Evolutionary conservation across 2,888 invertebrate genomes (phyloP).

Genomic region (Cataglyphis rosenhaueri): DNA sequence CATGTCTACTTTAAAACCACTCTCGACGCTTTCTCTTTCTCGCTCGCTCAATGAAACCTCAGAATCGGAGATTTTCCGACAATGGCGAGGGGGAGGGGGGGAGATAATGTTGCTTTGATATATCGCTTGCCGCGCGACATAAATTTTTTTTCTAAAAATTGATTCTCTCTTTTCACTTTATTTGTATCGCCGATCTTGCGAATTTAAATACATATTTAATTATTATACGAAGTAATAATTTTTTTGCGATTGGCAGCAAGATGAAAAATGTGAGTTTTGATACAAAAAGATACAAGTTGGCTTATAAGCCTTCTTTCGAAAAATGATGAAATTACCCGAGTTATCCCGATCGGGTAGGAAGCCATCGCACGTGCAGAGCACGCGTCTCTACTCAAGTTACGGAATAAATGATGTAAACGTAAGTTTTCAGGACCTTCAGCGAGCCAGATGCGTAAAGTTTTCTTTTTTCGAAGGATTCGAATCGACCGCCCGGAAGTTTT

Average conservation of each 20-base stretch:
- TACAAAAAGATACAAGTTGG: background rate
- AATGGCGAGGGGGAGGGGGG: background rate
- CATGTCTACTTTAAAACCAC: slow-evolving; percentile 55
- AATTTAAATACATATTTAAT: background rate
- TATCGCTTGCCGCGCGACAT: slow-evolving; percentile 7
- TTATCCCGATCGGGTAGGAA: slow-evolving; percentile 24
- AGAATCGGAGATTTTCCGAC: slow-evolving; percentile 25
- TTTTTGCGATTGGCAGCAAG: too few relatives aligned
- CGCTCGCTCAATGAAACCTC: slow-evolving; percentile 17
- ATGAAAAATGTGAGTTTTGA: too few relatives aligned
- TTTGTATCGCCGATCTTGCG: background rate
- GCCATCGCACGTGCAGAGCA: slow-evolving; percentile 47
- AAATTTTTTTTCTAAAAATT: background rate
- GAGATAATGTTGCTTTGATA: slow-evolving; percentile 30
- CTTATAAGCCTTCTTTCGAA: slow-evolving; percentile 20
- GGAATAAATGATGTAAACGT: slow-evolving; percentile 43
- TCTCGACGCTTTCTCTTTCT: slow-evolving; percentile 45
- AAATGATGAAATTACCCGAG: slow-evolving; percentile 37
- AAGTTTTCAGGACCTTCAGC: slow-evolving; percentile 30
- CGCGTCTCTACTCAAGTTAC: slow-evolving; percentile 50
- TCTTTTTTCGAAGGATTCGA: slow-evolving; percentile 8
- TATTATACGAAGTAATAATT: background rate
- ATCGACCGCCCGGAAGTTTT: slow-evolving; percentile 40
- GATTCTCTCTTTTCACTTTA: background rate
- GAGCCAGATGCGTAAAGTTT: slow-evolving; percentile 34